Conservation (phyloP, 2,888 invertebrate species). For the Ormyrus rosae region DNA sequence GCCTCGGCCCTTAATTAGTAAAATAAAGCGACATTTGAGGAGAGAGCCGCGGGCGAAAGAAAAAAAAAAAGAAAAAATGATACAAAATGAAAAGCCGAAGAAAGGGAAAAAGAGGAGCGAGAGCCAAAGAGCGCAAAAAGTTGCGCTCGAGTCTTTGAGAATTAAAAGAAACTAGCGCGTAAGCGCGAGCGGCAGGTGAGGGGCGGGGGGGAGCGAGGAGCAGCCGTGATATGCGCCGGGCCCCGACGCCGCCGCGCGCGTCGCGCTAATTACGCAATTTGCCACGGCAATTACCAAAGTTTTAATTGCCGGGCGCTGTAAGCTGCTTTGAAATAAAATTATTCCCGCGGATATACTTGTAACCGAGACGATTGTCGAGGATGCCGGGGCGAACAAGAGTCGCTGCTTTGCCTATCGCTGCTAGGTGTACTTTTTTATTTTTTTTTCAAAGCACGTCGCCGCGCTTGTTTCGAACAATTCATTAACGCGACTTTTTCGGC, state of each 20-base stretch:
- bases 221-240: slow-evolving; percentile 43
- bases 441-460: background rate
- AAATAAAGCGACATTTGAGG: slow-evolving; percentile 28
- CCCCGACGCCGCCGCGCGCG: slow-evolving; percentile 12
- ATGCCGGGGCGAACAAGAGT: slow-evolving; percentile 41
- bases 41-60: background rate
- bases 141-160: slow-evolving; percentile 29
- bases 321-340: slow-evolving; percentile 70
- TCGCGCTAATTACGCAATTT: slow-evolving; percentile 68
- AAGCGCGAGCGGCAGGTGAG: slow-evolving; percentile 42
- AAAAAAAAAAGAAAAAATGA: slow-evolving; percentile 45
- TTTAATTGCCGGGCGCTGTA: slow-evolving; percentile 70
- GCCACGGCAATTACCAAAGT: slow-evolving; percentile 71
- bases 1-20: slow-evolving; percentile 24
- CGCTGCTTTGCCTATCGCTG: background rate
- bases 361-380: slow-evolving; percentile 53
- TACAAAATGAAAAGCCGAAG: slow-evolving; percentile 17
- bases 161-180: slow-evolving; percentile 40
- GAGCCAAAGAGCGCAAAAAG: slow-evolving; percentile 1
- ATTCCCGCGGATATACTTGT: slow-evolving; percentile 59
- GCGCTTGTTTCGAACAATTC: too few relatives aligned
- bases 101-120: background rate
- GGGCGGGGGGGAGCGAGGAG: slow-evolving; percentile 19
- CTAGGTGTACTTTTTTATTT: background rate
- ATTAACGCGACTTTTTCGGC: too few relatives aligned